These are phyloP conservation scores for Spilosoma lubricipeda DNA, from an alignment of 2,888 invertebrate species.

Conservation along the genomic window DNA sequence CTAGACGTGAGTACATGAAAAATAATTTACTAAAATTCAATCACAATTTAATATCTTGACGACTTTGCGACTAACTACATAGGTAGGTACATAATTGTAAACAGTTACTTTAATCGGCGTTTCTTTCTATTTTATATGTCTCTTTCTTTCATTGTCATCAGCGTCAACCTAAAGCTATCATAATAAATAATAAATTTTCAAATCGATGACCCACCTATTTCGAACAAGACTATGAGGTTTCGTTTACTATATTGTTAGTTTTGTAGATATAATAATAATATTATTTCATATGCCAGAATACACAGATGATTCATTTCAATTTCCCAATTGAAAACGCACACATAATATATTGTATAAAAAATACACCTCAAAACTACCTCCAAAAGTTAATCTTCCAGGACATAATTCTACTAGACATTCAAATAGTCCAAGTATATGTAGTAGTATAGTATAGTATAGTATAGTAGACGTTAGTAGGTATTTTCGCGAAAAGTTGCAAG, in stretches of 20 bases:
- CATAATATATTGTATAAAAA: not conserved
- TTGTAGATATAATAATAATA: too few species aligned
- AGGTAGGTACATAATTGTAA: too few species aligned
- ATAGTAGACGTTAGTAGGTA: too few species aligned
- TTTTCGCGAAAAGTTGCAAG: too few species aligned
- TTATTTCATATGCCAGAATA: too few species aligned
- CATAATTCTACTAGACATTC: not conserved
- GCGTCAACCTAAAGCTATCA: not conserved
- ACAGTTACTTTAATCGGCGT: not conserved
- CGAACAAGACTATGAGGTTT: not conserved
- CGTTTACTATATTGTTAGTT: not conserved
- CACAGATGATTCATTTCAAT: not conserved
- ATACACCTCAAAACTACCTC: not conserved
- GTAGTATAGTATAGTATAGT: too few species aligned
- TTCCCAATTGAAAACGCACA: not conserved
- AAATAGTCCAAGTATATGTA: too few species aligned
- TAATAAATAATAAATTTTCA: not conserved
- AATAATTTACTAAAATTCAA: not conserved
- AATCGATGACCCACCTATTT: not conserved
- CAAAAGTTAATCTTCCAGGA: not conserved
- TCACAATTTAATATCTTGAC: not conserved
- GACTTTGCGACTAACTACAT: not conserved
- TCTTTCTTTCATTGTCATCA: not conserved
- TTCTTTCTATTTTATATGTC: not conserved
- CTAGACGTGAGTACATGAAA: not conserved